Evolutionary conservation across 2,113 vertebrate species (phyloP).

Genomic region (Mormyrus lacerda): DNA sequence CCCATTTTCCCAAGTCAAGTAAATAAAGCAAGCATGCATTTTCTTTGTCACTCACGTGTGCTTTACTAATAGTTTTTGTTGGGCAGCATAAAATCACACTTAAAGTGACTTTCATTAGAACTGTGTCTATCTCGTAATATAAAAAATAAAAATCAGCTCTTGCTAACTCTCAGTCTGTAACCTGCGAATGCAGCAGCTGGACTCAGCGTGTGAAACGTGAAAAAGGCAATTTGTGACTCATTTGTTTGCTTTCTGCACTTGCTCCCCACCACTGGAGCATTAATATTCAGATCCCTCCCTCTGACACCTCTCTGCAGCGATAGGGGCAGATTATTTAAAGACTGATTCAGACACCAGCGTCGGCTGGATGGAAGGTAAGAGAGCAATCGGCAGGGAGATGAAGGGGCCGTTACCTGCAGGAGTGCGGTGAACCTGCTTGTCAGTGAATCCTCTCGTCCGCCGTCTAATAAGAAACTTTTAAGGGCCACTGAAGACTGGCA

Average conservation of each 20-base stretch:
- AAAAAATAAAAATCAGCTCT: constrained; percentile 20
- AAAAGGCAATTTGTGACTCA: constrained; percentile 4
- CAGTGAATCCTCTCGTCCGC: constrained; percentile 56
- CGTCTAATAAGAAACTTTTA: constrained; percentile 67
- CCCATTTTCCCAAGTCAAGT: background rate
- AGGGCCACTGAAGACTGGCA: constrained; percentile 66
- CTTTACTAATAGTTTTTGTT: background rate
- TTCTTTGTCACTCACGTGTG: background rate
- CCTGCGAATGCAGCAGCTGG: background rate
- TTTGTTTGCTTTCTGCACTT: constrained; percentile 7
- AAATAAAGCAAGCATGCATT: background rate
- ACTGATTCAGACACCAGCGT: constrained; percentile 69
- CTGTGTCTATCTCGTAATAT: background rate
- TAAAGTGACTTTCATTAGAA: background rate
- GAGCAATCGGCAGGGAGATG: constrained; percentile 67
- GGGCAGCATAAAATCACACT: background rate
- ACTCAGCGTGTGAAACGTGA: background rate
- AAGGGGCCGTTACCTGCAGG: constrained; percentile 67
- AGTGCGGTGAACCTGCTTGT: constrained; percentile 52
- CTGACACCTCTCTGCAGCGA: constrained; percentile 37
- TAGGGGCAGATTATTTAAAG: constrained; percentile 68
- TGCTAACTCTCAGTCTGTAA: background rate
- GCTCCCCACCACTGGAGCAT: constrained; percentile 10
- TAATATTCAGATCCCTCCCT: constrained; percentile 31
- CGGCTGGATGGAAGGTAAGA: constrained; percentile 62